A percentile compares a stretch with the other conserved stretches of the same genome.
phyloP scores from a whole-genome alignment of 2,888 invertebrate genomes.

The Lacanobia oleracea region DNA sequence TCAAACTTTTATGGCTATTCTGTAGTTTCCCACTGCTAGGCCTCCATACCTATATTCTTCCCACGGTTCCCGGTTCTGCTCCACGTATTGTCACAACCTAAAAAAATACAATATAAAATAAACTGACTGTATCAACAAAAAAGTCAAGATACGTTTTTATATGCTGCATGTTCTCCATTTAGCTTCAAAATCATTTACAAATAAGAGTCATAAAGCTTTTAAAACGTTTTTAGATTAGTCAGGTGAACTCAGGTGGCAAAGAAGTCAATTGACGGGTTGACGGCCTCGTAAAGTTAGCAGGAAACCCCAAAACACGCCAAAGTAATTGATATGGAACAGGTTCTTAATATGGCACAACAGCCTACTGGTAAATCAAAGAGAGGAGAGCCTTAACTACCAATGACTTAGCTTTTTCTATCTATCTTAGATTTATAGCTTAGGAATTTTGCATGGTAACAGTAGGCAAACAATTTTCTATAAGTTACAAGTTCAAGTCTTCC shows the following conservation, averaged over 20 bases:
- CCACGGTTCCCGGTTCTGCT: neutral
- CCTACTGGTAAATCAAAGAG: slow-evolving; percentile 15
- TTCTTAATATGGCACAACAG: slow-evolving; percentile 32
- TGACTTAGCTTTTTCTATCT: neutral
- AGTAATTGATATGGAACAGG: slow-evolving; percentile 49
- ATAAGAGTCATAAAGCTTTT: slow-evolving; percentile 3
- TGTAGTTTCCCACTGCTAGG: neutral
- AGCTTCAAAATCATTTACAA: slow-evolving; percentile 9
- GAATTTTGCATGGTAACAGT: slow-evolving; percentile 1
- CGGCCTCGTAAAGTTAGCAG: slow-evolving; percentile 55
- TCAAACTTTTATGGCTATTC: neutral
- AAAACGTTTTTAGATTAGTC: slow-evolving; percentile 39
- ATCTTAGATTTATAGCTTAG: neutral
- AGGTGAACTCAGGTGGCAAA: slow-evolving; percentile 49
- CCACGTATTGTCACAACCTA: neutral
- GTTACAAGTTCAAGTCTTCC: too few relatives aligned
- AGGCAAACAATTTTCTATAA: too few relatives aligned
- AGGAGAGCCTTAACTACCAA: neutral
- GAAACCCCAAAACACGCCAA: slow-evolving; percentile 52
- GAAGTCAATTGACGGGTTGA: slow-evolving; percentile 54
- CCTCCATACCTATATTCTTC: neutral
- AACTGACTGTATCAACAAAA: neutral
- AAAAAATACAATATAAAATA: neutral
- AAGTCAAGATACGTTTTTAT: neutral
- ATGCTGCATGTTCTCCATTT: neutral